These are phyloP conservation scores for Drosophila albomicans DNA, from an alignment of 1,140 invertebrate genomes.

Conservation along the genomic window DNA sequence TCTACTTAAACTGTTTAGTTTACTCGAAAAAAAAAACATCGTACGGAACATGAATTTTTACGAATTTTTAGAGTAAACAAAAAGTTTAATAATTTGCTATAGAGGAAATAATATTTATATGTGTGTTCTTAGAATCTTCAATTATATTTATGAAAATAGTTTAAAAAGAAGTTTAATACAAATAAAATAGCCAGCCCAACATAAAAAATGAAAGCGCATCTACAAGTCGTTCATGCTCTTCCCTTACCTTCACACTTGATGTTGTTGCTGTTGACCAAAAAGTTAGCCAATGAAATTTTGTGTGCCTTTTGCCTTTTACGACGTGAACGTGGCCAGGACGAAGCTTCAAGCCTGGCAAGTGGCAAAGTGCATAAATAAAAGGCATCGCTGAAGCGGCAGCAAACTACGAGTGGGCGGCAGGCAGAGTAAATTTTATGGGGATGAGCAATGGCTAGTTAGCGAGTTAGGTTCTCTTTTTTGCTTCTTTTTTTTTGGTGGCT, in stretches of 20 bases:
- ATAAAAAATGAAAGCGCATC: not conserved
- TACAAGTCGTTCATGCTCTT: not conserved
- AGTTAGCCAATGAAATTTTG: slow-evolving; percentile 22
- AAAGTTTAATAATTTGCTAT: too few relatives aligned
- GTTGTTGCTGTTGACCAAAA: slow-evolving; percentile 4
- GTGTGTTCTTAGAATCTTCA: too few relatives aligned
- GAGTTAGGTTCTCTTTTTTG: not conserved
- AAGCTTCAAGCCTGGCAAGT: slow-evolving; percentile 3
- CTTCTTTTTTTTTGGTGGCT: not conserved
- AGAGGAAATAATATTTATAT: too few relatives aligned
- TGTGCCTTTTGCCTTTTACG: slow-evolving; percentile 5
- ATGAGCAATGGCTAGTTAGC: not conserved
- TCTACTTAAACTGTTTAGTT: too few relatives aligned
- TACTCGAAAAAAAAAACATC: too few relatives aligned
- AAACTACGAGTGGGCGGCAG: not conserved
- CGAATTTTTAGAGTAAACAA: too few relatives aligned
- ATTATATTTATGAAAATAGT: too few relatives aligned
- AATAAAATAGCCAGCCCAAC: too few relatives aligned
- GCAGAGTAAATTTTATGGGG: too few relatives aligned
- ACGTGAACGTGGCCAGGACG: slow-evolving; percentile 6
- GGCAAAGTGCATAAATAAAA: slow-evolving; percentile 62
- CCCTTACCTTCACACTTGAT: not conserved
- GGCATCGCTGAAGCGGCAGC: slow-evolving; percentile 23
- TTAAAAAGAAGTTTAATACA: too few relatives aligned
- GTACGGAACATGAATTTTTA: too few relatives aligned